Conservation (phyloP, 1,140 invertebrate species). For the Campoletis sonorensis region DNA sequence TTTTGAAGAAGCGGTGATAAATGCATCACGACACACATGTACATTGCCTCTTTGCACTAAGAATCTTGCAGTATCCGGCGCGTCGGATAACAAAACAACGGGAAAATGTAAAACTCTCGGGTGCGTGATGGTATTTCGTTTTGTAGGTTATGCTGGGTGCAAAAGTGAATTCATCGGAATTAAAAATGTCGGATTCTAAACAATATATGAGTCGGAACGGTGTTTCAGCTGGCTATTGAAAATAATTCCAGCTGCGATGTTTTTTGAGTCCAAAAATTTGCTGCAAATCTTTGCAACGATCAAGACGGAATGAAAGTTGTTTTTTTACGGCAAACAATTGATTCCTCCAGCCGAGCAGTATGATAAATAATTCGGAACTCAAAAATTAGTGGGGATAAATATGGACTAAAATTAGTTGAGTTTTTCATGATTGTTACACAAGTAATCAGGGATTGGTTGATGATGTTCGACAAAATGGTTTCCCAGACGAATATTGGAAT, state of each 20-base stretch:
- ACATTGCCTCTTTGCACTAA: too few relatives aligned
- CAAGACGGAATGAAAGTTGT: neutral
- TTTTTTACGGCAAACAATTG: slow-evolving; percentile 5
- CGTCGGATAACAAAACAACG: too few relatives aligned
- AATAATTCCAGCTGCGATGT: slow-evolving; percentile 1
- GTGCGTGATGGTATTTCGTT: neutral
- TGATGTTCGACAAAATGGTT: too few relatives aligned
- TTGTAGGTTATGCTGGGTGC: neutral
- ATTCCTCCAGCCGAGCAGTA: neutral
- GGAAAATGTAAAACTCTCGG: neutral
- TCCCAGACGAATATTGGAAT: neutral
- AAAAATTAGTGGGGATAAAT: neutral
- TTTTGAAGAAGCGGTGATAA: neutral
- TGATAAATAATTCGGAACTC: neutral
- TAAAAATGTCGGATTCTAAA: neutral
- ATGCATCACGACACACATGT: neutral
- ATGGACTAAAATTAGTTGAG: neutral
- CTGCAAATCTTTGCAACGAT: neutral
- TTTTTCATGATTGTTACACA: too few relatives aligned
- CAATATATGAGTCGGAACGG: neutral
- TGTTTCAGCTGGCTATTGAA: neutral
- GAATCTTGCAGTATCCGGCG: too few relatives aligned
- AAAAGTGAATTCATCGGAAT: neutral
- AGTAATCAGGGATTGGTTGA: too few relatives aligned
- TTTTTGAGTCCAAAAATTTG: slow-evolving; percentile 16